A percentile compares a stretch with the other conserved stretches of the same genome.
These are phyloP conservation scores for Aporrectodea caliginosa DNA, from an alignment of 1,140 invertebrate species.

Conservation along the genomic window DNA sequence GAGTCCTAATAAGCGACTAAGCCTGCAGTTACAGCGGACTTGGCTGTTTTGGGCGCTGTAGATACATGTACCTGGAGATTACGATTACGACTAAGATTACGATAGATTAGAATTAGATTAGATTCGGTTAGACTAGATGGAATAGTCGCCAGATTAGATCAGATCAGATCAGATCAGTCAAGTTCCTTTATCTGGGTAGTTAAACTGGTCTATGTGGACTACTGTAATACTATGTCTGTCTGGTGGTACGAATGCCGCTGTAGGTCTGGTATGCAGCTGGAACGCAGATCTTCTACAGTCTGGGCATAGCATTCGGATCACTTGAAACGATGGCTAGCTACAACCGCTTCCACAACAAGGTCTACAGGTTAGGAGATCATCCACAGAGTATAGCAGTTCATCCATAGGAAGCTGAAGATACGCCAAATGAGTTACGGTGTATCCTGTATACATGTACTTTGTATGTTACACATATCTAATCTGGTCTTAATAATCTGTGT, in stretches of 20 bases:
- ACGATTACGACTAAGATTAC: too few relatives aligned
- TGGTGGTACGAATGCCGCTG: not conserved
- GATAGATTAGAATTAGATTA: too few relatives aligned
- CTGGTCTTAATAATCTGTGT: not conserved
- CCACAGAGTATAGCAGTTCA: not conserved
- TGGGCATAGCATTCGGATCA: slow-evolving; percentile 85
- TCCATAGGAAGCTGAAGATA: not conserved
- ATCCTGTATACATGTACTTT: slow-evolving; percentile 4
- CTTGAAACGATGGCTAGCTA: slow-evolving; percentile 48
- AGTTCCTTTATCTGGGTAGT: too few relatives aligned
- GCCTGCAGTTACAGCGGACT: too few relatives aligned
- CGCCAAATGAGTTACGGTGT: not conserved
- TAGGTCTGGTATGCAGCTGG: slow-evolving; percentile 91
- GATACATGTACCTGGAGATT: too few relatives aligned
- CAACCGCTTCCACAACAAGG: slow-evolving; percentile 49
- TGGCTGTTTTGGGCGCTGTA: too few relatives aligned
- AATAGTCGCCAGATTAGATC: too few relatives aligned
- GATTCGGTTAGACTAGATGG: too few relatives aligned
- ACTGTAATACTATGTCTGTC: not conserved
- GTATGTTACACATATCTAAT: not conserved
- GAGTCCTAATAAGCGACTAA: too few relatives aligned
- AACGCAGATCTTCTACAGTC: slow-evolving; percentile 95
- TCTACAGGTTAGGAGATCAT: slow-evolving; percentile 38
- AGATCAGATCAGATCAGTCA: too few relatives aligned
- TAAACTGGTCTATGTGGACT: not conserved